Evolutionary conservation across 2,888 invertebrate species (phyloP), one percentile per base, ranked within the genome.

Genomic region (Drosophila tanythrix): DNA sequence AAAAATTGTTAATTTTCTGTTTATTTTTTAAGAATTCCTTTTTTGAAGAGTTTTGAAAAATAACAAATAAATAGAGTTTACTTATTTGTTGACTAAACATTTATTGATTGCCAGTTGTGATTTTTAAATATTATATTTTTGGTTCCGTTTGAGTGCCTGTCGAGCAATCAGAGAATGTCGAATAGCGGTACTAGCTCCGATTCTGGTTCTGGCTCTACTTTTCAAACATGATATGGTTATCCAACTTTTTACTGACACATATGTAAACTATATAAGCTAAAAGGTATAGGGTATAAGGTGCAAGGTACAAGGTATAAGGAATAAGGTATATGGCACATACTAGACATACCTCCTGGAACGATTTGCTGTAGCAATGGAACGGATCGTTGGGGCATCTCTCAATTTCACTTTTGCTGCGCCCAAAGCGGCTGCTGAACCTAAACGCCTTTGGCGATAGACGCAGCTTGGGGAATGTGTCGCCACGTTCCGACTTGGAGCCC

Each of bases 371-470:
- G 78, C 88, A 91, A 55, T 92, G 83, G 70, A 92, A 92, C 0
- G 92, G 86, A 79, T 93, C 92, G 35, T 76, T 92, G 25, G 92
- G 92, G 55, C 89, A 91, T 61, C 91, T 91, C 55, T 93, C 93
- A 38, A 91, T 89, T 71, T 93, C 93, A 69, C 93, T 93, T 80
- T 93, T 93, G 82, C 93, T 93, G 55, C 93, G 91, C 0, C 93
- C 92, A 61, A 93, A 93, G 58, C 93, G 92, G 31, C 92, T 91
- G 76, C 93, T 92, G 75, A 93, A 93, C 21, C 92, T 89, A 79
- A 93, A 93, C 3, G 93, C 88, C 70, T 93, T 93, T 15, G 93
- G 93, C 35, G 93, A 93, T 0, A 93, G 77, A 13, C 93, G 92
- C 31, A 93, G 66, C 70, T 92, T 93, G 13, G 93, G 91, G 67